These are phyloP conservation scores for Spodoptera picta DNA, from an alignment of 2,888 invertebrate species.

Conservation along the genomic window DNA sequence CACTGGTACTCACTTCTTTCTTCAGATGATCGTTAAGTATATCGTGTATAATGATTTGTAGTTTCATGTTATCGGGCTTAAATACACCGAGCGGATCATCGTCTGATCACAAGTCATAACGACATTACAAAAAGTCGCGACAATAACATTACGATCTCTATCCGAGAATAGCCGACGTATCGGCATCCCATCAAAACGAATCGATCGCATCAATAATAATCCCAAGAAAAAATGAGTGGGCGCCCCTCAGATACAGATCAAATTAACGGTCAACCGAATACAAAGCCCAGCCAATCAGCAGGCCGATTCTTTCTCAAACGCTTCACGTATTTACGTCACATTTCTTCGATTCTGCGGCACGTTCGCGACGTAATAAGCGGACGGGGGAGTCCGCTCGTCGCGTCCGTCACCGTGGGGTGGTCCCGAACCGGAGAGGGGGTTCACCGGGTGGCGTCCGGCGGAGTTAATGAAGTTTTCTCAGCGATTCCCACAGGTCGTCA, in stretches of 20 bases:
- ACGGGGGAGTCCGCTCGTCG: conserved; percentile 75
- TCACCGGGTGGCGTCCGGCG: conserved; percentile 72
- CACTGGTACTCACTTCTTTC: conserved; percentile 9
- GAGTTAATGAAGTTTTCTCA: conserved; percentile 89
- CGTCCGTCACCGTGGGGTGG: conserved; percentile 74
- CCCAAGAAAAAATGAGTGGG: conserved; percentile 72
- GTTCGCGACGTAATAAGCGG: conserved; percentile 87
- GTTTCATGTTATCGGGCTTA: conserved; percentile 3
- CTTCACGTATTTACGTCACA: conserved; percentile 86
- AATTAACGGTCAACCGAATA: conserved; percentile 86
- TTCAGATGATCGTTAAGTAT: not conserved
- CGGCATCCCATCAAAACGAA: conserved; percentile 70
- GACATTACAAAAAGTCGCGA: conserved; percentile 47
- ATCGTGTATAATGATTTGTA: not conserved
- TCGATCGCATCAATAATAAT: conserved; percentile 82
- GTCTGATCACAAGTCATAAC: conserved; percentile 28
- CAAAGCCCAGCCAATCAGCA: conserved; percentile 84
- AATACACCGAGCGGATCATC: conserved; percentile 25
- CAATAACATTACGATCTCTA: conserved; percentile 44
- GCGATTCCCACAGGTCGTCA: conserved; percentile 89
- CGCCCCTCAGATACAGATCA: conserved; percentile 80
- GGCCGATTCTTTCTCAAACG: conserved; percentile 81
- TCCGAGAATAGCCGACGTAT: conserved; percentile 52
- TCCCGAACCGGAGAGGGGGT: conserved; percentile 55
- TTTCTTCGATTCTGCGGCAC: conserved; percentile 89